Evolutionary conservation across 64 coral and sea anemone species (phyloP).

Genomic region (Dendrophyllia cribrosa): DNA sequence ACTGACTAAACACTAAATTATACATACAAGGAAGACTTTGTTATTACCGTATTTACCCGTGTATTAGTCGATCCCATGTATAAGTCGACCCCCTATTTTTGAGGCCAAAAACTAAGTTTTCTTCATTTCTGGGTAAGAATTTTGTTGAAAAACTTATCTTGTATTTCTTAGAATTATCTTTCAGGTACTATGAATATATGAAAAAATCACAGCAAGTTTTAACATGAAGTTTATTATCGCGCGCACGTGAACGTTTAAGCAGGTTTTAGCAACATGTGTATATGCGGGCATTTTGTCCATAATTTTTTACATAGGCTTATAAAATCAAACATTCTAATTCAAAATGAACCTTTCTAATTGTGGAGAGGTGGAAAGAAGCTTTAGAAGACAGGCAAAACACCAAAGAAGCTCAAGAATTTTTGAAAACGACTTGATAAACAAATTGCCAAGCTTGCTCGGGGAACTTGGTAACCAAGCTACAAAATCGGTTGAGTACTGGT

Average conservation of each 20-base stretch:
- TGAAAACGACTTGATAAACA: background rate
- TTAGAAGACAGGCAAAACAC: background rate
- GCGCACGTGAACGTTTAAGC: background rate
- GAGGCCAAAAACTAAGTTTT: too few relatives aligned
- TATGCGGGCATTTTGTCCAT: background rate
- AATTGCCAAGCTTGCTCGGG: background rate
- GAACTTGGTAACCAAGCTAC: slow-evolving; percentile 15
- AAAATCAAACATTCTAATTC: background rate
- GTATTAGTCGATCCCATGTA: too few relatives aligned
- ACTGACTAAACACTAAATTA: too few relatives aligned
- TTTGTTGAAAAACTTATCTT: too few relatives aligned
- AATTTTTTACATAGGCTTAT: background rate
- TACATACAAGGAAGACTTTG: too few relatives aligned
- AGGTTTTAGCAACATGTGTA: background rate
- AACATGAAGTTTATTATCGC: background rate
- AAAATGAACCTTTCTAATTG: background rate
- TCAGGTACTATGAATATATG: too few relatives aligned
- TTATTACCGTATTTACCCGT: too few relatives aligned
- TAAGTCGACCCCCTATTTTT: too few relatives aligned
- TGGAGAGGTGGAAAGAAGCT: background rate
- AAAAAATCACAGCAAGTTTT: background rate
- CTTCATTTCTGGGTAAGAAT: too few relatives aligned
- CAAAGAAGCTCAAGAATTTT: background rate
- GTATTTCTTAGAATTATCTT: too few relatives aligned
- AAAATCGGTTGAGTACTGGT: background rate